A percentile compares a stretch with the other conserved stretches of the same genome.
These are phyloP conservation scores for Brachionus koreanus DNA, from an alignment of 1,140 invertebrate genomes.

Conservation along the genomic window DNA sequence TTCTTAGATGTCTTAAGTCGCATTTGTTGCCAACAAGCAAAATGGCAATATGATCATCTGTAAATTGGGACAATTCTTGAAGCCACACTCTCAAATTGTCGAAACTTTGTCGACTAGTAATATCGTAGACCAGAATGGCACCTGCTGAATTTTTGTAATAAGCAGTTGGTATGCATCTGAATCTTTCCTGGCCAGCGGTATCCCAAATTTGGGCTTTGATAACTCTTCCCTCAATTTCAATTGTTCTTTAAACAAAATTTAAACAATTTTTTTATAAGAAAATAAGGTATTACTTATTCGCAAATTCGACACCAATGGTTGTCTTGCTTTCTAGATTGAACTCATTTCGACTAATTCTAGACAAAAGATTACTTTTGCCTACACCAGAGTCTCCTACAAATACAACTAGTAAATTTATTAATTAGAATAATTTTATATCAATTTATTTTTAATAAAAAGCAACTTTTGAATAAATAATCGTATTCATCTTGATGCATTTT, in stretches of 20 bases:
- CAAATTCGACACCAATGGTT: constrained; percentile 99
- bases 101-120: constrained; percentile 94
- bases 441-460: background rate
- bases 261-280: constrained; percentile 53
- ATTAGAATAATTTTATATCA: background rate
- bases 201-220: constrained; percentile 97
- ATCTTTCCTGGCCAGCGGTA: constrained; percentile 84
- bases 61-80: constrained; percentile 92
- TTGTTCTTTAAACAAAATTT: constrained; percentile 54
- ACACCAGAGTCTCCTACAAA: constrained; percentile 99
- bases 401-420: constrained; percentile 81
- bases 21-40: constrained; percentile 73
- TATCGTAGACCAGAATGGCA: constrained; percentile 83
- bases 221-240: constrained; percentile 86
- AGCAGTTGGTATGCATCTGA: constrained; percentile 83
- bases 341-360: constrained; percentile 98
- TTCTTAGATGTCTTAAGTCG: constrained; percentile 41
- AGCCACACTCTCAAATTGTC: constrained; percentile 98
- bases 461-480: constrained; percentile 22
- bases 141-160: constrained; percentile 92
- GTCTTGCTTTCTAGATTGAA: constrained; percentile 99
- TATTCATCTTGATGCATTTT: background rate
- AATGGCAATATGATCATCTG: constrained; percentile 97
- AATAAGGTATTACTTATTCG: no score
- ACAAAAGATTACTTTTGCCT: constrained; percentile 97